Base-by-base conservation (phyloP, 1,140 invertebrate genomes). In the Trachymyrmex septentrionalis region DNA sequence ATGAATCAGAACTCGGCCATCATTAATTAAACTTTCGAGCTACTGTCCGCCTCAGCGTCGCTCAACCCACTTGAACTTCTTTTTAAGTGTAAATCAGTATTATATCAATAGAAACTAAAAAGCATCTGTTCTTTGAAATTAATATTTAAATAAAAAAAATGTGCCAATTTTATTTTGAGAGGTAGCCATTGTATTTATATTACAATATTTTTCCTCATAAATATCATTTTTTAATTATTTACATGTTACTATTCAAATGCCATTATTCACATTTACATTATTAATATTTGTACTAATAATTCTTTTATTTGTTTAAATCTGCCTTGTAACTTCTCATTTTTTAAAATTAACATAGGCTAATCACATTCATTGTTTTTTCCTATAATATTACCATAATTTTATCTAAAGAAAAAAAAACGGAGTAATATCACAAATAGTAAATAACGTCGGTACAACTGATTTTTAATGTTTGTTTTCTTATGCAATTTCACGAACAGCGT, bases 11-110 rank as follows among this genome's bases (percentile, higher is more conserved):
- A 87, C 84, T 81, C 63, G 55, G 73, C 69, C 75, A 87, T 92
- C 86, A 91, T 91, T 90, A 92, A 92, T 92, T 91, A 91, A 91
- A 91, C 75, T 91, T 91, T 90, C 89, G 69, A 57, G 91, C 91
- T 88, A 91, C 88, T 71, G 87, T 84, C 84, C 66, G 63, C 85
- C 61, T 75, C 86, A 88, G 88, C 66, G 88, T 81, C 77, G 76
- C 86, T 91, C 86, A 88, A 91, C 77, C 61, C 59, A 7, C 38
- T 69, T 38, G 24, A 16, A 34, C 48, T 30, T 24, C 48, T 71
- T 38, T 53, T 3, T 19, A 9, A 50, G 24, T 50, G 14, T 24
- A 21, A 48, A 14, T 21, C 66, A 50, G 38, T 7, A 16, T 69
- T 69, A 61, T n/a, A 78, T 61, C 50, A 21, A 44, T 50, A n/a